Evolutionary conservation across 2,113 vertebrate species (phyloP).

Genomic region (Scytalopus superciliaris): DNA sequence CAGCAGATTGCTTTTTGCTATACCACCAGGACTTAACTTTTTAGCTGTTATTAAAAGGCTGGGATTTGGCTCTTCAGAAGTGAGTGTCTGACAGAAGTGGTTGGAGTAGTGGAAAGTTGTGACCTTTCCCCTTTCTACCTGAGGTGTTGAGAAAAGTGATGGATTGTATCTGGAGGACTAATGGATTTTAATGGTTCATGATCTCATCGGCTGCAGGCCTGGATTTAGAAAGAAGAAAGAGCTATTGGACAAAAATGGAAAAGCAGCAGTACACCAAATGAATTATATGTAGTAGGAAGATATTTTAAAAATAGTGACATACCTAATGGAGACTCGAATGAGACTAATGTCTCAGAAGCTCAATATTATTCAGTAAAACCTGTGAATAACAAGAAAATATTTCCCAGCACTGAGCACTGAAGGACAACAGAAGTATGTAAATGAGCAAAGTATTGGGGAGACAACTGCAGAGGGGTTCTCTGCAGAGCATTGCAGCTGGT

Average conservation of each 20-base stretch:
- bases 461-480: neutral
- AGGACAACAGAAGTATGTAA: neutral
- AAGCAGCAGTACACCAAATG: neutral
- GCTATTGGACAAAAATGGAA: slow-evolving; percentile 26
- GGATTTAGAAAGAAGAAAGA: slow-evolving; percentile 5
- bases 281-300: neutral
- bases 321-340: neutral
- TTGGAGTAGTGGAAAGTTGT: neutral
- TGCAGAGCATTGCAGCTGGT: neutral
- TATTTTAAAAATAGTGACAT: slow-evolving; percentile 10
- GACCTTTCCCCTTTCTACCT: neutral
- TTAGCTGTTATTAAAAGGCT: neutral
- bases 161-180: neutral
- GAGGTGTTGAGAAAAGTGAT: neutral
- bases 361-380: neutral
- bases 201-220: slow-evolving; percentile 8
- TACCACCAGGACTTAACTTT: neutral
- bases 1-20: neutral
- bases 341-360: neutral
- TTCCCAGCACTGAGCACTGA: neutral
- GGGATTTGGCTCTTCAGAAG: neutral
- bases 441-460: neutral
- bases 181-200: slow-evolving; percentile 1
- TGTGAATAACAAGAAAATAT: neutral
- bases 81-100: neutral